Evolutionary conservation across 2,888 invertebrate species (phyloP), one percentile per base, ranked within the genome.

Genomic region (Stegophylla sp.): DNA sequence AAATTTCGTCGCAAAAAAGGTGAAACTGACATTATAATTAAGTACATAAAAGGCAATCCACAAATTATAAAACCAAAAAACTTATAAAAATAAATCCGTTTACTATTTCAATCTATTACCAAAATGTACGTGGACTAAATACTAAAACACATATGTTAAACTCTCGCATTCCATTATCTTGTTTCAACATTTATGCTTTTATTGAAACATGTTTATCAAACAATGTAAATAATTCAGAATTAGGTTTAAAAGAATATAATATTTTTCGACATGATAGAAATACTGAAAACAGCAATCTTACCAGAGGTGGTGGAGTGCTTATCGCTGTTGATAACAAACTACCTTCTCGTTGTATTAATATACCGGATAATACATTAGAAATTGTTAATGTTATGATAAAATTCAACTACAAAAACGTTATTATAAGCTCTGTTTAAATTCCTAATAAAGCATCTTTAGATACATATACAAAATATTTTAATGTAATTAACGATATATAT

Each of bases 381-480:
- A 51, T 74, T 83, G 26, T 56, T 56, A 23, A 15, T 56, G 56
- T 56, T 3, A 7, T 56, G 20, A 20, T n/a, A 5, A 56, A 56
- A 56, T 56, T 56, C n/a, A 20, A 56, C 9, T 1, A 23, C 20
- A 56, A 56, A 56, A 56, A 7, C 23, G 56, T 56, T 56, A 56
- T 23, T 23, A 56, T 56, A 56, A 56, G 56, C 56, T 56, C 56
- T 15, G 2, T 56, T 56, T 56, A 56, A 15, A 56, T 56, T 56
- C 56, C 56, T 56, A 56, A 56, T n/a, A 9, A 23, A 23, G 9
- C 17, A 56, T 1, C 20, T 56, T 15, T 56, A 56, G 56, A 56
- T 5, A 20, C 20, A 56, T 56, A 56, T 56, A 3, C 56, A 56
- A 23, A 56, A 56, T 56, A 56, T 56, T 56, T 56, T 56, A 56